phyloP scores from a whole-genome alignment of 2,797 vertebrate genomes.

The Macrochelys suwanniensis region DNA sequence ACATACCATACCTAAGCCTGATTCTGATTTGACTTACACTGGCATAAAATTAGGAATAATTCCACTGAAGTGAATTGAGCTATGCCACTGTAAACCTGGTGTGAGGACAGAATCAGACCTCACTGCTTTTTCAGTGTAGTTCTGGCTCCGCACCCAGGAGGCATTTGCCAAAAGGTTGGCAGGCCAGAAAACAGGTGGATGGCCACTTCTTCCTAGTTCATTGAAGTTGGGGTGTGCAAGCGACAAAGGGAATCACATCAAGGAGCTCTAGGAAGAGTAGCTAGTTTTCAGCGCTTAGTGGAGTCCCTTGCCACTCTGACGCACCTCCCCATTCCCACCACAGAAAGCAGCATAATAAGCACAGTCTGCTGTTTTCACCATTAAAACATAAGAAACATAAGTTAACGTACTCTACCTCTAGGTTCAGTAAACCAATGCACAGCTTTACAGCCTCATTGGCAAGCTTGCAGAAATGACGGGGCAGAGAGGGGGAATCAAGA shows the following conservation, averaged over 20 bases:
- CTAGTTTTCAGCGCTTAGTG: not conserved
- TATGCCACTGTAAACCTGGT: rapidly evolving
- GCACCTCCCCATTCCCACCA: not conserved
- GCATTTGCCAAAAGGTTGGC: not conserved
- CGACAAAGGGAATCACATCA: not conserved
- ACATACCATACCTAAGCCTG: not conserved
- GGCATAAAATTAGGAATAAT: not conserved
- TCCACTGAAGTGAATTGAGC: rapidly evolving
- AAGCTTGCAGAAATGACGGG: not conserved
- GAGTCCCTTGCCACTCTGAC: not conserved
- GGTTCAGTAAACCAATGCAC: not conserved
- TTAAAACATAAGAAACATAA: too few species aligned
- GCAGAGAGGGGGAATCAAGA: too few species aligned
- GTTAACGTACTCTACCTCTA: not conserved
- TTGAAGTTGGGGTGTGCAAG: not conserved
- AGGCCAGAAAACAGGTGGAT: not conserved
- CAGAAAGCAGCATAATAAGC: not conserved
- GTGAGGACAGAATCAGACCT: not conserved
- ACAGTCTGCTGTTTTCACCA: not conserved
- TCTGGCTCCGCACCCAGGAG: not conserved
- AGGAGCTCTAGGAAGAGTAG: not conserved
- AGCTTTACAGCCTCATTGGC: not conserved
- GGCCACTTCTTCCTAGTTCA: not conserved
- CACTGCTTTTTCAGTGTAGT: not conserved
- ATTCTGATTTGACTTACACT: not conserved